Conservation (phyloP, 2,888 invertebrate genomes). For the Malthinus seriepunctatus region DNA sequence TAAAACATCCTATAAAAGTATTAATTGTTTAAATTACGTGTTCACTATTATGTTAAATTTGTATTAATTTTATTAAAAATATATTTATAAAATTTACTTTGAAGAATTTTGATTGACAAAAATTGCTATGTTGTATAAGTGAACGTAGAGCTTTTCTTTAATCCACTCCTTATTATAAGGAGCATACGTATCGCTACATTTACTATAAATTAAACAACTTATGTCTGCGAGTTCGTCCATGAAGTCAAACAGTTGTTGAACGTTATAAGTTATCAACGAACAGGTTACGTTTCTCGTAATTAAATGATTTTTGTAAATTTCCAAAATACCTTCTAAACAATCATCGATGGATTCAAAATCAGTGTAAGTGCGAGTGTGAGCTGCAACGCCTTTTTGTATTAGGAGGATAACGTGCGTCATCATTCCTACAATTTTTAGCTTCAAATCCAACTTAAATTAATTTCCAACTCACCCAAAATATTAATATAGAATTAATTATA, state of each 20-base stretch:
- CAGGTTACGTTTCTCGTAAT: background rate
- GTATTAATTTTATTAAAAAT: no score
- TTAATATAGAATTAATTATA: no score
- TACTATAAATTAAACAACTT: background rate
- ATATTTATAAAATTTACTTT: no score
- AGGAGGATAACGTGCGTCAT: background rate
- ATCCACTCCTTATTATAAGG: conserved; percentile 1
- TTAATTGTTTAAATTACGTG: no score
- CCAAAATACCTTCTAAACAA: background rate
- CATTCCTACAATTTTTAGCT: background rate
- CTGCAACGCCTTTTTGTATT: background rate
- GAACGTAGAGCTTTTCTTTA: background rate
- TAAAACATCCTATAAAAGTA: no score
- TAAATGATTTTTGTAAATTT: background rate
- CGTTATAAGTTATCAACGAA: background rate
- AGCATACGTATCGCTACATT: background rate
- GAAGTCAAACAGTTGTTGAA: background rate
- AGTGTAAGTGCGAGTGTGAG: background rate
- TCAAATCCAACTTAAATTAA: no score
- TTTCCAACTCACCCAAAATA: no score
- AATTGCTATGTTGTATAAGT: no score
- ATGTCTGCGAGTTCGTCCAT: background rate
- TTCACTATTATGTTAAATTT: no score
- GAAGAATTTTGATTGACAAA: no score
- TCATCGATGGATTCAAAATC: background rate